A percentile compares a stretch with the other conserved stretches of the same genome.
Evolutionary conservation across 2,113 vertebrate species (phyloP).

Genomic region (Diphyllodes magnificus): DNA sequence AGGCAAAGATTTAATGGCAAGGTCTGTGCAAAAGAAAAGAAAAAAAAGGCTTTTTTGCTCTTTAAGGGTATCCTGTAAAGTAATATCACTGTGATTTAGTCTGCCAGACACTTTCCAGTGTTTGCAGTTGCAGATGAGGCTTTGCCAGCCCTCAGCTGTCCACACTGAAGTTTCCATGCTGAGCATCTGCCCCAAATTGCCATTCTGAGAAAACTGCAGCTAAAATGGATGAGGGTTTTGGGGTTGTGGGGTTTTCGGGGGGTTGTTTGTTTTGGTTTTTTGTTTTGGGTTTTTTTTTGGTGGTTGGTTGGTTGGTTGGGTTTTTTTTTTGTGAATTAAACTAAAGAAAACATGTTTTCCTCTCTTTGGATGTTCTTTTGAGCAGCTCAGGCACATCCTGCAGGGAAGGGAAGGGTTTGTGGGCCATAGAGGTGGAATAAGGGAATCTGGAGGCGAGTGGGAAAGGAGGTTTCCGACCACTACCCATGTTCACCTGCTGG

Average conservation of each 20-base stretch:
- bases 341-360: not conserved
- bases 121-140: not conserved
- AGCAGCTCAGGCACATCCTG: not conserved
- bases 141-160: not conserved
- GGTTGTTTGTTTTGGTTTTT: not conserved
- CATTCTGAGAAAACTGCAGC: not conserved
- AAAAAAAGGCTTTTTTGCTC: not conserved
- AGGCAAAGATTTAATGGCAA: not conserved
- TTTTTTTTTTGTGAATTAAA: not conserved
- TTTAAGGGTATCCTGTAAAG: not conserved
- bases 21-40: not conserved
- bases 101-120: not conserved
- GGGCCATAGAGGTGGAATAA: not conserved
- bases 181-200: not conserved
- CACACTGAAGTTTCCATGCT: not conserved
- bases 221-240: not conserved
- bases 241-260: not conserved
- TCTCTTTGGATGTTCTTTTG: not conserved
- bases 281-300: not conserved
- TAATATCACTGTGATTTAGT: not conserved
- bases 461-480: not conserved
- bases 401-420: not conserved
- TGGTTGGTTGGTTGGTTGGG: not conserved
- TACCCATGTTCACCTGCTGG: not conserved
- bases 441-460: not conserved